Evolutionary conservation across 2,888 invertebrate species (phyloP).

Genomic region (Hyposoter dolosus): DNA sequence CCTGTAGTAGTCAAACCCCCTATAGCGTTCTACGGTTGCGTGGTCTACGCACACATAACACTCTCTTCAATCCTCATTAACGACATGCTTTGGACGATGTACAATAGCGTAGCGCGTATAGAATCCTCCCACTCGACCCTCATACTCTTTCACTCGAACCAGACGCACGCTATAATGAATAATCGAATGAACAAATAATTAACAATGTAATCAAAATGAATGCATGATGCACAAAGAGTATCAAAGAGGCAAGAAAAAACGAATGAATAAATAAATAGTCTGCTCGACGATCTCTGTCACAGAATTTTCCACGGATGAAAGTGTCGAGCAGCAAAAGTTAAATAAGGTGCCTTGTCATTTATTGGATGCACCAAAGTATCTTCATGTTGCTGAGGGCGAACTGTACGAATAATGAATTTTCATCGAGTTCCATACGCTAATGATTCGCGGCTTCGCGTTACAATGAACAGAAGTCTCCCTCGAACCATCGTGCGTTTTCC

Average conservation of each 20-base stretch:
- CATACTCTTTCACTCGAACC: slow-evolving; percentile 3
- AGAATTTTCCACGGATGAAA: not conserved
- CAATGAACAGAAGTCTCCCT: slow-evolving; percentile 40
- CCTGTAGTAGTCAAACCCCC: slow-evolving; percentile 26
- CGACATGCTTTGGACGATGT: slow-evolving; percentile 40
- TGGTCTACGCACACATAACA: slow-evolving; percentile 34
- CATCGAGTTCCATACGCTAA: slow-evolving; percentile 56
- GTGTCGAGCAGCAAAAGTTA: not conserved
- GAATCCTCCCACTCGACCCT: not conserved
- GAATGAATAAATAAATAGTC: not conserved
- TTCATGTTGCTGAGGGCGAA: not conserved
- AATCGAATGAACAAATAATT: not conserved
- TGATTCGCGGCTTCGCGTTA: slow-evolving; percentile 56
- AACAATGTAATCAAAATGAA: not conserved
- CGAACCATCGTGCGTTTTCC: not conserved
- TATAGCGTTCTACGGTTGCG: slow-evolving; percentile 9
- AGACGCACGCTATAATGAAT: not conserved
- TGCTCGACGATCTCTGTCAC: not conserved
- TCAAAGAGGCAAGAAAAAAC: not conserved
- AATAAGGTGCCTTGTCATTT: not conserved
- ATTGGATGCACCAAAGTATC: not conserved
- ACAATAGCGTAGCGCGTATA: slow-evolving; percentile 30
- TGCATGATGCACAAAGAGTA: not conserved
- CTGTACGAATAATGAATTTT: slow-evolving; percentile 64
- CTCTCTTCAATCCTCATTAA: slow-evolving; percentile 65